These are phyloP conservation scores for Ictalurus furcatus DNA, from an alignment of 2,113 vertebrate genomes.

Conservation along the genomic window DNA sequence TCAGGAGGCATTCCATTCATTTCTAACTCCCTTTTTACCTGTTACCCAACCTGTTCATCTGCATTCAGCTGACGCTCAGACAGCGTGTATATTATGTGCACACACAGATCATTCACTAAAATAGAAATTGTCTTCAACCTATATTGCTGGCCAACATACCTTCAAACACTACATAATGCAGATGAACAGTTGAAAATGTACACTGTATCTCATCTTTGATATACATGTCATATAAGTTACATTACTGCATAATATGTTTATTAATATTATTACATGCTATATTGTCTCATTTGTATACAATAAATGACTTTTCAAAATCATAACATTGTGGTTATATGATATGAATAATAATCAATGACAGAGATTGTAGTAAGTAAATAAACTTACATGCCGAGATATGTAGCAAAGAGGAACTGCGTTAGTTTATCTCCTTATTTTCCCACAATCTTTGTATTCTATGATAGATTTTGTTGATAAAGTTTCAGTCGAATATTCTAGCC, in stretches of 20 bases:
- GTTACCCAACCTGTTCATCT: constrained; percentile 42
- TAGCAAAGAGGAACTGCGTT: background rate
- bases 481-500: background rate
- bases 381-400: constrained; percentile 37
- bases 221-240: no score
- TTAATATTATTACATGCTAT: background rate
- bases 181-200: background rate
- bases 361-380: background rate
- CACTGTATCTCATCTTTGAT: background rate
- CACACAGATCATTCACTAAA: background rate
- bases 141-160: background rate
- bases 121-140: background rate
- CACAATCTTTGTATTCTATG: background rate
- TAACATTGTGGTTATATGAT: background rate
- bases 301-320: background rate
- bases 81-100: background rate
- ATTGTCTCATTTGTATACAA: background rate
- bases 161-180: background rate
- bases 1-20: background rate
- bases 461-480: background rate
- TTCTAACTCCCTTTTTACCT: background rate
- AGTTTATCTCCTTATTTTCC: constrained; percentile 6
- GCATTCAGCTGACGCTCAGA: constrained; percentile 28
- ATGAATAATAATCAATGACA: background rate
- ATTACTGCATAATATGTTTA: background rate